Conservation (phyloP, 2,113 vertebrate species). For the Orthonyx spaldingii region DNA sequence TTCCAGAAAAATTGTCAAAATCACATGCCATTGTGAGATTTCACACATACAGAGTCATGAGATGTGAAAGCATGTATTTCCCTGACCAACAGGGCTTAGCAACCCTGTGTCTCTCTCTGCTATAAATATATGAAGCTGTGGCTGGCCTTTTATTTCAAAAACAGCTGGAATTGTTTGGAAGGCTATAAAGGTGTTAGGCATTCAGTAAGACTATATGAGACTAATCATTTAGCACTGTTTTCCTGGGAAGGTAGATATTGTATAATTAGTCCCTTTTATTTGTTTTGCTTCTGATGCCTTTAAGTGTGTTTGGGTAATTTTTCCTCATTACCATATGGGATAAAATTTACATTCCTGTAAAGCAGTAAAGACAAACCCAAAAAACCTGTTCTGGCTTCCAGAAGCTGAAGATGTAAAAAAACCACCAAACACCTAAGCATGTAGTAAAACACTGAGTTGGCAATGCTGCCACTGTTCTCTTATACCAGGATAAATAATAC, state of each 20-base stretch:
- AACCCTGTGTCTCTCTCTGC: neutral
- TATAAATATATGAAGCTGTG: neutral
- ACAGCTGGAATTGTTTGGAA: neutral
- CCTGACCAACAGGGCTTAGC: neutral
- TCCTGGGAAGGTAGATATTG: neutral
- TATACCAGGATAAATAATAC: neutral
- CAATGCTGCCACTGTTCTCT: neutral
- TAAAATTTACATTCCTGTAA: neutral
- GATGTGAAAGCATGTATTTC: neutral
- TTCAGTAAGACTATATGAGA: neutral
- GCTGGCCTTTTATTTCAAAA: neutral
- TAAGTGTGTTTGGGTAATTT: neutral
- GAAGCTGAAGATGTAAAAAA: neutral
- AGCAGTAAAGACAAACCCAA: neutral
- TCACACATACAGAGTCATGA: neutral
- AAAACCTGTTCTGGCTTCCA: neutral
- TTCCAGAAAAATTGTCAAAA: neutral
- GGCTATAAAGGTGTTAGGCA: neutral
- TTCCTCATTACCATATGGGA: neutral
- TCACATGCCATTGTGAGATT: neutral
- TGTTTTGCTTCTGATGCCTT: neutral
- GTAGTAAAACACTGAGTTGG: neutral
- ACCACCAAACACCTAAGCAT: neutral
- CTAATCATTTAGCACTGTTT: neutral
- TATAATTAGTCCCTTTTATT: neutral